Percentiles rank a stretch among this genome's conserved stretches.
Evolutionary conservation across 2,113 vertebrate genomes (phyloP).

Genomic region (Ptychochromis oligacanthus): DNA sequence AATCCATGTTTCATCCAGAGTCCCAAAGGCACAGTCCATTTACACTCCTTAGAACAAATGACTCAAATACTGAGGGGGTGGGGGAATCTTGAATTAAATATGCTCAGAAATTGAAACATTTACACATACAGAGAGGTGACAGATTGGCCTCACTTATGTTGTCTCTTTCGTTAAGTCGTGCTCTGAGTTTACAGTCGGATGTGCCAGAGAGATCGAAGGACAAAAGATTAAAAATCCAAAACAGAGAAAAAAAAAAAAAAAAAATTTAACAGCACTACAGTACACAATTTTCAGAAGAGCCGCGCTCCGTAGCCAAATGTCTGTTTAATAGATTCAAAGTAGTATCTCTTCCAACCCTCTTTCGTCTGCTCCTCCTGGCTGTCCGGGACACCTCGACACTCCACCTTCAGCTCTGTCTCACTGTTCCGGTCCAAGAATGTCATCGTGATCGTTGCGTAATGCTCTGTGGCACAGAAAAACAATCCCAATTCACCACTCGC

Average conservation of each 20-base stretch:
- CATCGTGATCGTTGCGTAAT: conserved; percentile 91
- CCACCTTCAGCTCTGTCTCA: conserved; percentile 91
- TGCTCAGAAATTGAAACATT: conserved; percentile 57
- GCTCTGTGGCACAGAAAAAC: conserved; percentile 76
- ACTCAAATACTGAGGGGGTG: conserved; percentile 32
- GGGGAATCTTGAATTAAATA: conserved; percentile 46
- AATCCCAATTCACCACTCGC: not conserved
- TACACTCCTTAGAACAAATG: conserved; percentile 25
- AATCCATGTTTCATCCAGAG: conserved; percentile 8
- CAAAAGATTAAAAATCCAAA: conserved; percentile 25
- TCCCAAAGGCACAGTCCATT: conserved; percentile 47
- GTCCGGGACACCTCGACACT: conserved; percentile 89
- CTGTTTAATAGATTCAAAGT: conserved; percentile 97
- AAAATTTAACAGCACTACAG: not conserved
- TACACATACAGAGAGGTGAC: conserved; percentile 45
- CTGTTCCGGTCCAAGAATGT: conserved; percentile 86
- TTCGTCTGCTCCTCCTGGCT: conserved; percentile 91
- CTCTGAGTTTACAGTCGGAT: conserved; percentile 18
- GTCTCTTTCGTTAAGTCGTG: conserved; percentile 6
- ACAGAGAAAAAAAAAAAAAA: not conserved
- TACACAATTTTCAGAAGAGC: conserved; percentile 81
- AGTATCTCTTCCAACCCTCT: conserved; percentile 96
- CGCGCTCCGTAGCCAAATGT: conserved; percentile 94
- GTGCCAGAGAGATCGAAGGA: conserved; percentile 26
- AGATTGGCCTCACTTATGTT: not conserved